A percentile compares a stretch with the other conserved stretches of the same genome.
Conservation (phyloP, 2,113 vertebrate genomes). For the Pseudonaja textilis region DNA sequence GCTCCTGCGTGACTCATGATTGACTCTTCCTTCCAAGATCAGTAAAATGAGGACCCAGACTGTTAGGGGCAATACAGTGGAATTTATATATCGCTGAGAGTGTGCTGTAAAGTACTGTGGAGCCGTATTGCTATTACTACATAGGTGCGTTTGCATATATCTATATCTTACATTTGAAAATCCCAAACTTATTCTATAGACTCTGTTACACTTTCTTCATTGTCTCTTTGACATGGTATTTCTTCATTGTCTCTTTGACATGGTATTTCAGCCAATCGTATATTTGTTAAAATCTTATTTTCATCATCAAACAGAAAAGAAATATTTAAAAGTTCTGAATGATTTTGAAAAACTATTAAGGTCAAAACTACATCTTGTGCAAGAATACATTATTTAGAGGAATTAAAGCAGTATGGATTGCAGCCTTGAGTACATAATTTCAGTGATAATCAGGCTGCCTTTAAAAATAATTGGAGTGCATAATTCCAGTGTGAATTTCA, state of each 20-base stretch:
- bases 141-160: neutral
- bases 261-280: neutral
- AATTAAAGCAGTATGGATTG: neutral
- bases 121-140: neutral
- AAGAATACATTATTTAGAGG: neutral
- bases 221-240: neutral
- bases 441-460: neutral
- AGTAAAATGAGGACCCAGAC: neutral
- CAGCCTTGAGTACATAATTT: neutral
- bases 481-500: neutral
- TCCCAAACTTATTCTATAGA: neutral
- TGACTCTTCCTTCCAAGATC: neutral
- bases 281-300: neutral
- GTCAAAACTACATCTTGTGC: neutral
- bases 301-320: neutral
- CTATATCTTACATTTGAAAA: neutral
- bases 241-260: neutral
- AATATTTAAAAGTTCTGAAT: neutral
- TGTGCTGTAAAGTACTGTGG: no score
- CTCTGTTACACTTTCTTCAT: neutral
- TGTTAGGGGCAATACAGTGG: neutral
- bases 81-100: neutral
- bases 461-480: constrained; percentile 8
- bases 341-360: neutral
- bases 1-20: neutral